Evolutionary conservation across 2,797 vertebrate genomes (phyloP).

Genomic region (Arrhamphus sclerolepis): DNA sequence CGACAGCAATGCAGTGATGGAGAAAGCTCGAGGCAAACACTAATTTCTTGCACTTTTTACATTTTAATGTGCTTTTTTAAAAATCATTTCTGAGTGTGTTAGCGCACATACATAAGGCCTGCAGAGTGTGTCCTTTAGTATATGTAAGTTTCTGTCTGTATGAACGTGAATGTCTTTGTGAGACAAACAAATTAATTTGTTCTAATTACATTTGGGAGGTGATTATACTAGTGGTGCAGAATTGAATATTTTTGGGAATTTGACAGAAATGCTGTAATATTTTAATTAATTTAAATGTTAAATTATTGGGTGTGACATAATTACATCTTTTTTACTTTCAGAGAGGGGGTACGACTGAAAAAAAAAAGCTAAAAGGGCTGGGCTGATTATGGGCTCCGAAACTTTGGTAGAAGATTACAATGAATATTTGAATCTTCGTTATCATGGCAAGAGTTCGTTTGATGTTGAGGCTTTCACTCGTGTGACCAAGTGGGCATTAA

Average conservation of each 20-base stretch:
- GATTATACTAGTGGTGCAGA: conserved; percentile 49
- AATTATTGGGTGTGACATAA: conserved; percentile 14
- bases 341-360: conserved; percentile 1
- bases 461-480: too few species aligned
- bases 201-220: conserved; percentile 71
- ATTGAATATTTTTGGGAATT: conserved; percentile 44
- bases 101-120: background rate
- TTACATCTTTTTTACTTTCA: conserved; percentile 21
- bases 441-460: too few species aligned
- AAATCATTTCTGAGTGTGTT: conserved; percentile 34
- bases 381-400: too few species aligned
- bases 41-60: conserved; percentile 34
- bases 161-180: conserved; percentile 41
- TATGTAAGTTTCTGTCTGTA: conserved; percentile 38
- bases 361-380: too few species aligned
- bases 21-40: conserved; percentile 48
- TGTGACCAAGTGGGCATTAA: too few species aligned
- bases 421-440: too few species aligned
- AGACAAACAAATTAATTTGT: conserved; percentile 69
- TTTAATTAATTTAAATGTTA: conserved; percentile 32
- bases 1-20: conserved; percentile 29
- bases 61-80: conserved; percentile 27
- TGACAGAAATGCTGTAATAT: conserved; percentile 43
- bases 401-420: too few species aligned
- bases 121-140: conserved; percentile 23